Evolutionary conservation across 2,797 vertebrate species (phyloP).

Genomic region (Danio kyathit): DNA sequence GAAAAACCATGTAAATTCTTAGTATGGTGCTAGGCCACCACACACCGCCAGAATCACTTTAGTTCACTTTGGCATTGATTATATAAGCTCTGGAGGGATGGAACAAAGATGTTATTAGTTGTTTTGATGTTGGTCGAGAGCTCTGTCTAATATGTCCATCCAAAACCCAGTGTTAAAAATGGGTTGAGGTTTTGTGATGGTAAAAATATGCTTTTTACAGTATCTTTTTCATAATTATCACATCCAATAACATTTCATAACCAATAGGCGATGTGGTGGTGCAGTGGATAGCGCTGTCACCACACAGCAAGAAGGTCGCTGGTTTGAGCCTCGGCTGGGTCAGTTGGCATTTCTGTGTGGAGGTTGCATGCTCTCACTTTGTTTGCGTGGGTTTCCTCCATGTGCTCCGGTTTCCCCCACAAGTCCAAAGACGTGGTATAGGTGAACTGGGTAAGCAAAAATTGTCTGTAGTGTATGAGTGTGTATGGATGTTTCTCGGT

Average conservation of each 20-base stretch:
- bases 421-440: too few relatives aligned
- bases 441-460: too few relatives aligned
- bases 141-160: neutral
- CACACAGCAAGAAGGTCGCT: too few relatives aligned
- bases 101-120: neutral
- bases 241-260: neutral
- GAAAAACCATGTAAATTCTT: neutral
- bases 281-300: too few relatives aligned
- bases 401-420: too few relatives aligned
- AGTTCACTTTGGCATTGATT: neutral
- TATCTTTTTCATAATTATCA: neutral
- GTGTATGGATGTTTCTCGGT: too few relatives aligned
- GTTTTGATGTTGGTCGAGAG: neutral
- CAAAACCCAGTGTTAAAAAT: neutral
- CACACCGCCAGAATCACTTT: neutral
- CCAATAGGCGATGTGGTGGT: too few relatives aligned
- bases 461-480: too few relatives aligned
- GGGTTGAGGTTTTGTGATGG: neutral
- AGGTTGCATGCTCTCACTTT: too few relatives aligned
- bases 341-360: too few relatives aligned
- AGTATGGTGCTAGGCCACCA: neutral
- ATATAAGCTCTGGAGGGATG: neutral
- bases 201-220: neutral
- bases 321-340: too few relatives aligned
- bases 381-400: too few relatives aligned